Percentiles rank a stretch among this genome's conserved stretches.
Evolutionary conservation across 2,888 invertebrate genomes (phyloP).

Genomic region (Acronicta aceris): DNA sequence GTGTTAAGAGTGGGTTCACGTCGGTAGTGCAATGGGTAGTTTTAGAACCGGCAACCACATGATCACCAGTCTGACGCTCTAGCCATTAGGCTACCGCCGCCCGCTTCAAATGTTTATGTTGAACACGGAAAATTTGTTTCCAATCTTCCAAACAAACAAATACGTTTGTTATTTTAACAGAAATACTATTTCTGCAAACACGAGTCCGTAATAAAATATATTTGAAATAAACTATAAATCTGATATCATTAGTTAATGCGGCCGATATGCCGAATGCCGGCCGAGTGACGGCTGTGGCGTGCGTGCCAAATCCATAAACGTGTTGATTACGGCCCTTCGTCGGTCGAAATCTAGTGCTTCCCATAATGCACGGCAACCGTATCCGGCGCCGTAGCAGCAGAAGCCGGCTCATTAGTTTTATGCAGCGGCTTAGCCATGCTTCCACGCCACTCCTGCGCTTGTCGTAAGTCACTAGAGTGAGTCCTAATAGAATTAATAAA

Average conservation of each 20-base stretch:
- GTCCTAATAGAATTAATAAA: background rate
- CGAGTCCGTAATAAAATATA: slow-evolving; percentile 40
- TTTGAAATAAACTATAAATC: slow-evolving; percentile 26
- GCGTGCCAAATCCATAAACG: slow-evolving; percentile 50
- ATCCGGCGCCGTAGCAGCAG: slow-evolving; percentile 28
- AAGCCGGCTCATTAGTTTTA: slow-evolving; percentile 16
- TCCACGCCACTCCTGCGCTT: slow-evolving; percentile 27
- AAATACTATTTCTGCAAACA: slow-evolving; percentile 17
- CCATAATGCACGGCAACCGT: slow-evolving; percentile 12
- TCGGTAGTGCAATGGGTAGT: no score
- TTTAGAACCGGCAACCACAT: no score
- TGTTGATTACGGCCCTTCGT: slow-evolving; percentile 14
- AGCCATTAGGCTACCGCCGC: no score
- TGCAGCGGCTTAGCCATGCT: slow-evolving; percentile 17
- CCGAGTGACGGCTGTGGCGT: slow-evolving; percentile 30
- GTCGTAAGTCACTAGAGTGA: slow-evolving; percentile 9
- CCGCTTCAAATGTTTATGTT: no score
- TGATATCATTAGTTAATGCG: slow-evolving; percentile 45
- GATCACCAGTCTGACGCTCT: no score
- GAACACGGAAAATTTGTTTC: no score
- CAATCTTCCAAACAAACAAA: slow-evolving; percentile 17
- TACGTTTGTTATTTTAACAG: slow-evolving; percentile 32
- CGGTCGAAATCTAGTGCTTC: slow-evolving; percentile 6
- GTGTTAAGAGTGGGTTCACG: no score
- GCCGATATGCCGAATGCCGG: slow-evolving; percentile 18